These are phyloP conservation scores for Chloroclysta siterata DNA, from an alignment of 2,888 invertebrate genomes.

Conservation along the genomic window DNA sequence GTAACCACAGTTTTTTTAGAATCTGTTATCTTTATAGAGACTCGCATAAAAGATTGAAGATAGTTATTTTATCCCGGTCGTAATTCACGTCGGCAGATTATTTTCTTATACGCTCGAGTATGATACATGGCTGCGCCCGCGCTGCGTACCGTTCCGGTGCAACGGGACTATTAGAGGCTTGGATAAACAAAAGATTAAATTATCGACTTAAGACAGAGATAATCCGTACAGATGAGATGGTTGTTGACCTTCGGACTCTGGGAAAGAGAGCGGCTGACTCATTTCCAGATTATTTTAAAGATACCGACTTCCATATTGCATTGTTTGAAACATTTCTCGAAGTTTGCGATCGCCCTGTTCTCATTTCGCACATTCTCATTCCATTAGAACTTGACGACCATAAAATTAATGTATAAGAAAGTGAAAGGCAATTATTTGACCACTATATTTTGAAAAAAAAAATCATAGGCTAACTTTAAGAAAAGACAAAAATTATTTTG, in stretches of 20 bases:
- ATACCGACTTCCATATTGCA: conserved; percentile 40
- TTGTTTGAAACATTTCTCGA: conserved; percentile 22
- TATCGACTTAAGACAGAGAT: conserved; percentile 79
- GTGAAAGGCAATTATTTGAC: too few relatives aligned
- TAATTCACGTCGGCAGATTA: conserved; percentile 76
- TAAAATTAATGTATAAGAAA: too few relatives aligned
- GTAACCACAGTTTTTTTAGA: conserved; percentile 41
- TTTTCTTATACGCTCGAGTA: conserved; percentile 73
- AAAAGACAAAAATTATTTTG: too few relatives aligned
- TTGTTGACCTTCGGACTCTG: conserved; percentile 76
- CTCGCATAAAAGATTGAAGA: conserved; percentile 57
- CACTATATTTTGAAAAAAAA: too few relatives aligned
- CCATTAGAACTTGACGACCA: too few relatives aligned
- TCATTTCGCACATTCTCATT: background rate
- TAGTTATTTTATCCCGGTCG: conserved; percentile 59
- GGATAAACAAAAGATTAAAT: conserved; percentile 83
- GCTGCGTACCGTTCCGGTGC: conserved; percentile 63
- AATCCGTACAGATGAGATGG: conserved; percentile 81
- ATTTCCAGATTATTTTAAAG: conserved; percentile 50
- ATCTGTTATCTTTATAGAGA: conserved; percentile 44
- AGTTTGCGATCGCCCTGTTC: background rate
- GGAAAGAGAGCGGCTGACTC: conserved; percentile 57
- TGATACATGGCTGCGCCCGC: conserved; percentile 76
- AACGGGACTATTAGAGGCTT: conserved; percentile 78
- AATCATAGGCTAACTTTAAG: too few relatives aligned